Percentiles rank a stretch among this genome's conserved stretches.
phyloP scores from a whole-genome alignment of 1,140 invertebrate species.

The Drosophila parabipectinata region DNA sequence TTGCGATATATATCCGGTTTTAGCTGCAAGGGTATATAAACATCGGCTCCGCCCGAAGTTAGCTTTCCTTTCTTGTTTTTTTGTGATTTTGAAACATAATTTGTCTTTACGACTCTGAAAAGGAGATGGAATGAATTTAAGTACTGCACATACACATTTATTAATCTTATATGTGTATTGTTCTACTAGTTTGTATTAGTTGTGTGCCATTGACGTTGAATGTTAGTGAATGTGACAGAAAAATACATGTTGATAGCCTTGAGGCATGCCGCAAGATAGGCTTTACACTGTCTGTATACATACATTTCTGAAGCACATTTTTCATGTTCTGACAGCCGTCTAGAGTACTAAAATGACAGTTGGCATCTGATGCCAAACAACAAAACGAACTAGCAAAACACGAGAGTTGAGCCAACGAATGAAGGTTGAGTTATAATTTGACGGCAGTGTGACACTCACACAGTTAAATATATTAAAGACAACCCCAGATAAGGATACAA shows the following conservation, averaged over 20 bases:
- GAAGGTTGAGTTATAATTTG: slow-evolving; percentile 1
- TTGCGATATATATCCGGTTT: no score
- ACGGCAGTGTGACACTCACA: slow-evolving; percentile 15
- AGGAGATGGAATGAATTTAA: no score
- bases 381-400: slow-evolving; percentile 15
- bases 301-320: slow-evolving; percentile 58
- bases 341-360: slow-evolving; percentile 50
- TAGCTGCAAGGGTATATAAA: no score
- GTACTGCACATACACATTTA: no score
- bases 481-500: slow-evolving; percentile 51
- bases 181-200: neutral
- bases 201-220: slow-evolving; percentile 60
- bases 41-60: no score
- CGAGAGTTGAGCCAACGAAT: slow-evolving; percentile 17
- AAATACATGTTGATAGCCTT: slow-evolving; percentile 70
- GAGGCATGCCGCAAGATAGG: slow-evolving; percentile 52
- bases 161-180: no score
- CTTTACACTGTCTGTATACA: slow-evolving; percentile 18
- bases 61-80: no score
- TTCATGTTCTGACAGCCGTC: slow-evolving; percentile 72
- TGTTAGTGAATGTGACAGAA: slow-evolving; percentile 70
- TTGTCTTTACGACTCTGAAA: no score
- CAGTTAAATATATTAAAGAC: slow-evolving; percentile 55
- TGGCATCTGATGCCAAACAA: slow-evolving; percentile 22
- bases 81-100: no score